Evolutionary conservation across 2,888 invertebrate species (phyloP), one percentile per base, ranked within the genome.

Genomic region (Zaprionus obscuricornis): DNA sequence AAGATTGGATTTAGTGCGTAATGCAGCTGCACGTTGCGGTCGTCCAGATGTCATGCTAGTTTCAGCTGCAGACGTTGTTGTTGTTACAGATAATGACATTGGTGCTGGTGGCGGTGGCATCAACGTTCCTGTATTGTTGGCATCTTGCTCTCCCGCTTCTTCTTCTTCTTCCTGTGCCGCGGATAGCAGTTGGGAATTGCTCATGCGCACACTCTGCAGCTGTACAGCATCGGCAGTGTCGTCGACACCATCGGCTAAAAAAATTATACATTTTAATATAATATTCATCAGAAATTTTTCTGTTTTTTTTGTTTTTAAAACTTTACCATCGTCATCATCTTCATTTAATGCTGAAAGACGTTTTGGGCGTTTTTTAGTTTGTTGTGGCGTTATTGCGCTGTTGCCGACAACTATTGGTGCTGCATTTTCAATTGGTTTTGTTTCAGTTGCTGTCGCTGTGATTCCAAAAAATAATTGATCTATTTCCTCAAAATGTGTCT

Each of bases 1-100:
- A 2, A 90, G 70, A 52, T 68, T 71, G 27, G 78, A 83, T 36
- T 87, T 88, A 0, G 70, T 72, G 33, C 85, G 88, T 3, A 87
- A 18, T 45, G 86, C 89, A 1, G 90, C 89, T 0, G 88, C 88
- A 1, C 90, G 86, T 46, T 84, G 76, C 3, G 89, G 89, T 1
- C 90, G 82, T 1, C 74, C 73, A 8, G 82, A 75, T 39, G 81
- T 82, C 0, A 55, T 18, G 2, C 78, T 82, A 11, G 37, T 74
- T 2, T 79, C 81, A 6, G 56, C 67, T 3, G 66, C 45, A 6
- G 34, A 27, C 3, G 67, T 14, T 2, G 62, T 49, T 1, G 43
- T 37, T 4, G 34, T 52, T 3, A 71, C 8, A 22, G 22, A 22
- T 7, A 7, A 5, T 6, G 22, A 7, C 5, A 22, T 7, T 0